These are phyloP conservation scores for Alca torda DNA, from an alignment of 2,797 vertebrate genomes.

Conservation along the genomic window DNA sequence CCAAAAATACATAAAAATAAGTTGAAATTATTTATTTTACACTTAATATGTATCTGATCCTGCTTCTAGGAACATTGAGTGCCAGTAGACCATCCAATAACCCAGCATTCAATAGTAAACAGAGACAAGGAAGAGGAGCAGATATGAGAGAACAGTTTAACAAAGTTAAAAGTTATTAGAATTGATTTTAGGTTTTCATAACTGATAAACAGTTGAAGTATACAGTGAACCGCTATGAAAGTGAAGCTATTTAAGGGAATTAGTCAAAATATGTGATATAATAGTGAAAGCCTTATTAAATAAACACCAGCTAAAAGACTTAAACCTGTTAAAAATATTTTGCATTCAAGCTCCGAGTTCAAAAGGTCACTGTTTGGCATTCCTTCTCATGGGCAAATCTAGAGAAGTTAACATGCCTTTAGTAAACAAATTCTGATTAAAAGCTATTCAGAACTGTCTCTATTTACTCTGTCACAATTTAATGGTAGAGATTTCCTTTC, in stretches of 20 bases:
- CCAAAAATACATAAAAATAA: not conserved
- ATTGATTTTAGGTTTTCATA: not conserved
- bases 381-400: not conserved
- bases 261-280: not conserved
- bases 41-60: not conserved
- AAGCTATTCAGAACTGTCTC: not conserved
- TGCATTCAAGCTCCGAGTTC: not conserved
- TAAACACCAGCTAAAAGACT: not conserved
- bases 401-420: not conserved
- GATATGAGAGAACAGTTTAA: not conserved
- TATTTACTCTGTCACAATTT: not conserved
- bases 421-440: slow-evolving; percentile 28
- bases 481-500: not conserved
- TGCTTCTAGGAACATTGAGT: not conserved
- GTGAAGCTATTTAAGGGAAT: not conserved
- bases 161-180: not conserved
- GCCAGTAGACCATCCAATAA: not conserved
- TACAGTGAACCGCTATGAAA: not conserved
- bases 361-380: slow-evolving; percentile 14
- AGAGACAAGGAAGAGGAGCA: not conserved
- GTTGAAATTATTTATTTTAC: not conserved
- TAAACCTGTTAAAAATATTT: slow-evolving; percentile 35
- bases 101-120: not conserved
- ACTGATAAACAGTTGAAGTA: not conserved
- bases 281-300: not conserved